These are phyloP conservation scores for Cephalopholis sonnerati DNA, from an alignment of 2,113 vertebrate genomes.

Conservation along the genomic window DNA sequence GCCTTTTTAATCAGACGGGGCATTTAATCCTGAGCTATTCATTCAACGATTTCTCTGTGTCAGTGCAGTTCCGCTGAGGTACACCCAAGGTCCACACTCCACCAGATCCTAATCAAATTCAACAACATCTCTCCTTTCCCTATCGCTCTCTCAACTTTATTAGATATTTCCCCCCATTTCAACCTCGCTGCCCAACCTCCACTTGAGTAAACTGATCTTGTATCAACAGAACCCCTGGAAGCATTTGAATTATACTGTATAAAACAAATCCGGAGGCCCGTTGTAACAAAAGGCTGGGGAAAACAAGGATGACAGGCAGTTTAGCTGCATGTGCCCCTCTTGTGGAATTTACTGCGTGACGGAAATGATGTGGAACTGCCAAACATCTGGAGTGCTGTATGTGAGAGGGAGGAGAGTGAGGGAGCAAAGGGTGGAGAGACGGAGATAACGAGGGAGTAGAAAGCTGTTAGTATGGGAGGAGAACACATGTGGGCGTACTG, in stretches of 20 bases:
- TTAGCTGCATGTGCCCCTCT: constrained; percentile 61
- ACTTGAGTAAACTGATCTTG: constrained; percentile 67
- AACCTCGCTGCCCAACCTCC: constrained; percentile 28
- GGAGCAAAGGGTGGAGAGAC: constrained; percentile 61
- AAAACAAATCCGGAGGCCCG: constrained; percentile 57
- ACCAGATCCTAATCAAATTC: constrained; percentile 67
- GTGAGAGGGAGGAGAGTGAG: constrained; percentile 50
- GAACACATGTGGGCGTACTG: constrained; percentile 57
- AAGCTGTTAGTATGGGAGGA: constrained; percentile 52
- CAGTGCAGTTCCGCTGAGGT: constrained; percentile 42
- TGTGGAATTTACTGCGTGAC: constrained; percentile 74
- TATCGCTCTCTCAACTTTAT: constrained; percentile 62
- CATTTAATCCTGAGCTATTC: constrained; percentile 64
- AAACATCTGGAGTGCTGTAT: constrained; percentile 78
- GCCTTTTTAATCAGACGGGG: constrained; percentile 68
- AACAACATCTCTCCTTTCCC: constrained; percentile 64
- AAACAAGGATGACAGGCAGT: constrained; percentile 61
- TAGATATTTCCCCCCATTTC: constrained; percentile 69
- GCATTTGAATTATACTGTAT: constrained; percentile 56
- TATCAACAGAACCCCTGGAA: constrained; percentile 67
- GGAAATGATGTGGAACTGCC: constrained; percentile 78
- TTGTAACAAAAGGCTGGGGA: constrained; percentile 58
- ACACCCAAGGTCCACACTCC: constrained; percentile 60
- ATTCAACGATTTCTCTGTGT: constrained; percentile 49
- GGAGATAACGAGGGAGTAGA: constrained; percentile 59